Conservation (phyloP, 1,140 invertebrate genomes). For the Drosophila auraria region DNA sequence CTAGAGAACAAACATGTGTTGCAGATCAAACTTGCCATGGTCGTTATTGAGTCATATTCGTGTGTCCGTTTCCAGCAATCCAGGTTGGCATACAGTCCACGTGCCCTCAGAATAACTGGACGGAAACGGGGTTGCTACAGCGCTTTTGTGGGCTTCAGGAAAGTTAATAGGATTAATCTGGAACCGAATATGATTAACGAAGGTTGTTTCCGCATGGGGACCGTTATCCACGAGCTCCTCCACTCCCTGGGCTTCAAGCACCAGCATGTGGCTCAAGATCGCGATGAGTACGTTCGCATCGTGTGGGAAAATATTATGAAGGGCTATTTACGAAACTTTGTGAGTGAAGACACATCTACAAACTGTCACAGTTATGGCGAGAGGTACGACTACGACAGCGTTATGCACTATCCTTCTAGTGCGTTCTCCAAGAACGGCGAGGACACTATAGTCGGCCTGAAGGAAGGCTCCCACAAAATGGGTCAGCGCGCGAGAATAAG, state of each 20-base stretch:
- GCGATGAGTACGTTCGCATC: conserved; percentile 83
- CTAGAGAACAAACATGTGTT: conserved; percentile 10
- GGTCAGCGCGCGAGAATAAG: conserved; percentile 88
- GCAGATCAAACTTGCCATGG: conserved; percentile 19
- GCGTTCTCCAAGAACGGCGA: conserved; percentile 90
- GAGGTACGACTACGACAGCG: conserved; percentile 89
- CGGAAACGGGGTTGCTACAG: conserved; percentile 81
- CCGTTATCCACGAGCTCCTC: conserved; percentile 88
- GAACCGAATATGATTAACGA: conserved; percentile 80
- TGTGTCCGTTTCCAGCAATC: conserved; percentile 36
- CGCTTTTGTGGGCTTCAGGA: conserved; percentile 85
- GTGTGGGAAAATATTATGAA: conserved; percentile 86
- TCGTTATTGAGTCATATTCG: conserved; percentile 3
- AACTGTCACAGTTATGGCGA: conserved; percentile 85
- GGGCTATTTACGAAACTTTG: conserved; percentile 85
- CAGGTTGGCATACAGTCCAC: background rate
- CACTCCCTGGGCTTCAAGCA: conserved; percentile 88
- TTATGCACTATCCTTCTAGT: conserved; percentile 91
- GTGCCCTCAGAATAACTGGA: conserved; percentile 27
- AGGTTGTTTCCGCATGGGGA: conserved; percentile 86
- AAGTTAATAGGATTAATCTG: conserved; percentile 85
- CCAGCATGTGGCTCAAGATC: conserved; percentile 87
- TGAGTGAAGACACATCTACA: conserved; percentile 84
- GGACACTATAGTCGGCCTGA: conserved; percentile 86
- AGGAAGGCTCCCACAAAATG: conserved; percentile 55